Conservation (phyloP, 1,140 invertebrate species). For the Chlorops oryzae region DNA sequence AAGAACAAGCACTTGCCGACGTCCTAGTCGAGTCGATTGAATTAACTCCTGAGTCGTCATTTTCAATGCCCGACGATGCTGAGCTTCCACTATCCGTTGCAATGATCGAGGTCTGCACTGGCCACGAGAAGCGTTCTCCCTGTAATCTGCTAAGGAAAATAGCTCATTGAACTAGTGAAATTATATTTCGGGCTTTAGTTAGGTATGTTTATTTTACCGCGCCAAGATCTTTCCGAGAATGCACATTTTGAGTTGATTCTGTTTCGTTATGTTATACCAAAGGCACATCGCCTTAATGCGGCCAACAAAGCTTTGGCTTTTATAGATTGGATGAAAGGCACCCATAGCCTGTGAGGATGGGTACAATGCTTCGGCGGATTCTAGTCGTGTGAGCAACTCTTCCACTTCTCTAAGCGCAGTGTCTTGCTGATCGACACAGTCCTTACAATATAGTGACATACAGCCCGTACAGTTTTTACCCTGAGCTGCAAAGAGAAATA, state of each 20-base stretch:
- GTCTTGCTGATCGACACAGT: conserved; percentile 63
- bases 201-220: conserved; percentile 37
- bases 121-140: conserved; percentile 46
- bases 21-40: conserved; percentile 38
- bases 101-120: conserved; percentile 34
- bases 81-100: conserved; percentile 39
- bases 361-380: conserved; percentile 73
- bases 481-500: conserved; percentile 33
- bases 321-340: conserved; percentile 65
- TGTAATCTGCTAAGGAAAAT: conserved; percentile 26
- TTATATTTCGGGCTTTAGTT: not conserved
- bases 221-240: conserved; percentile 70
- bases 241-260: conserved; percentile 72
- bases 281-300: conserved; percentile 75
- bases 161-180: not conserved
- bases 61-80: conserved; percentile 36
- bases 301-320: conserved; percentile 58
- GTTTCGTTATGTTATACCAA: conserved; percentile 84
- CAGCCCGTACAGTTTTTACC: conserved; percentile 51
- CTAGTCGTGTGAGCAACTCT: conserved; percentile 62
- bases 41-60: conserved; percentile 41
- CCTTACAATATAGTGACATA: conserved; percentile 62
- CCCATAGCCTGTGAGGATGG: conserved; percentile 76
- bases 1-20: conserved; percentile 23
- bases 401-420: conserved; percentile 68